Evolutionary conservation across 1,140 invertebrate species (phyloP).

Genomic region (Drosophila nebulosa): DNA sequence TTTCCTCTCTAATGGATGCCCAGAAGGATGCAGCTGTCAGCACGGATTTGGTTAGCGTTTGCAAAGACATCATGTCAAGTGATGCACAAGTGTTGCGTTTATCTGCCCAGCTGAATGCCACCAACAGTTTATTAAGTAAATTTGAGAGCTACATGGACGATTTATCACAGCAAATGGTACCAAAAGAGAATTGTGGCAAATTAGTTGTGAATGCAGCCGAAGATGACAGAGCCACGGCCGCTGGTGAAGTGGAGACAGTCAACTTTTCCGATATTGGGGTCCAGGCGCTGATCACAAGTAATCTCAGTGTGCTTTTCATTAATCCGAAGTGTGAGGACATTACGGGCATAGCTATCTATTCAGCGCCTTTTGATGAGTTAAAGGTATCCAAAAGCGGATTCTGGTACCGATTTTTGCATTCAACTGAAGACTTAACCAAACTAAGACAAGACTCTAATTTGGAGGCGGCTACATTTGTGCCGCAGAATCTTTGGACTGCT

Average conservation of each 20-base stretch:
- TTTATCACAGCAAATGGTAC: conserved; percentile 49
- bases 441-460: conserved; percentile 43
- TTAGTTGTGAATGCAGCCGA: conserved; percentile 7
- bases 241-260: conserved; percentile 41
- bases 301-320: conserved; percentile 69
- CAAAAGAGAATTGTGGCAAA: conserved; percentile 35
- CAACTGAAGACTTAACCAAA: conserved; percentile 38
- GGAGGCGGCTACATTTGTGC: conserved; percentile 56
- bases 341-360: conserved; percentile 67
- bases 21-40: conserved; percentile 46
- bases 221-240: background rate
- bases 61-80: conserved; percentile 62
- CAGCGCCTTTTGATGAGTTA: background rate
- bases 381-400: conserved; percentile 30
- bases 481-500: conserved; percentile 43
- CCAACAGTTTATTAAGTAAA: conserved; percentile 50
- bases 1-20: conserved; percentile 42
- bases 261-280: conserved; percentile 59
- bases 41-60: conserved; percentile 58
- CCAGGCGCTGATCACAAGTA: conserved; percentile 46
- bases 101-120: conserved; percentile 63
- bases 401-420: conserved; percentile 63
- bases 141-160: conserved; percentile 72
- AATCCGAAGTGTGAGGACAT: conserved; percentile 56
- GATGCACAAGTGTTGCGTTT: conserved; percentile 47